phyloP scores from a whole-genome alignment of 64 coral and sea anemone genomes.

The Actinia tenebrosa region DNA sequence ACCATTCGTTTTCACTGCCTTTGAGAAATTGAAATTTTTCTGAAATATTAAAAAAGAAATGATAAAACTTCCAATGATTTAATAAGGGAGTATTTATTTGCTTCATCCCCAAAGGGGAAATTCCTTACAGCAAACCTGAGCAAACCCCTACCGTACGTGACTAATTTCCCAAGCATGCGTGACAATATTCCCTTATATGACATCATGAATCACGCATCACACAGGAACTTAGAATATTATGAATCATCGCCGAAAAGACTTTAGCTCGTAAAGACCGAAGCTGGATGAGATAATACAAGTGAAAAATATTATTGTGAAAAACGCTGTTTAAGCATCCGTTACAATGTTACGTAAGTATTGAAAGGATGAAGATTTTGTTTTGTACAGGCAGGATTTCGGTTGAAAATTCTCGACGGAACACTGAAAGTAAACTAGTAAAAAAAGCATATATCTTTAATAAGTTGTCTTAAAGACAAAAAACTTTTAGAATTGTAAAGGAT shows the following conservation, averaged over 20 bases:
- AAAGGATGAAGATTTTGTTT: background rate
- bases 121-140: background rate
- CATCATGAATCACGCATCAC: background rate
- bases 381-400: background rate
- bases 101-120: background rate
- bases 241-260: slow-evolving; percentile 1
- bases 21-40: background rate
- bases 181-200: background rate
- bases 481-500: background rate
- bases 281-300: slow-evolving; percentile 1
- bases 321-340: background rate
- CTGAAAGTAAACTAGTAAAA: background rate
- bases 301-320: background rate
- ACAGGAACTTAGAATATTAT: background rate
- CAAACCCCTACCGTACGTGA: background rate
- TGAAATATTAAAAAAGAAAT: background rate
- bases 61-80: background rate
- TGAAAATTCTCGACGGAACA: background rate
- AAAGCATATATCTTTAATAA: too few species aligned
- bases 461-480: background rate
- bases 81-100: background rate
- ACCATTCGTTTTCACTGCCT: slow-evolving; percentile 1
- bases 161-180: background rate
- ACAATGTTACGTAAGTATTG: background rate
- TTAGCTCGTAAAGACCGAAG: background rate